These are phyloP conservation scores for Cepphus grylle DNA, from an alignment of 2,113 vertebrate genomes.

Conservation along the genomic window DNA sequence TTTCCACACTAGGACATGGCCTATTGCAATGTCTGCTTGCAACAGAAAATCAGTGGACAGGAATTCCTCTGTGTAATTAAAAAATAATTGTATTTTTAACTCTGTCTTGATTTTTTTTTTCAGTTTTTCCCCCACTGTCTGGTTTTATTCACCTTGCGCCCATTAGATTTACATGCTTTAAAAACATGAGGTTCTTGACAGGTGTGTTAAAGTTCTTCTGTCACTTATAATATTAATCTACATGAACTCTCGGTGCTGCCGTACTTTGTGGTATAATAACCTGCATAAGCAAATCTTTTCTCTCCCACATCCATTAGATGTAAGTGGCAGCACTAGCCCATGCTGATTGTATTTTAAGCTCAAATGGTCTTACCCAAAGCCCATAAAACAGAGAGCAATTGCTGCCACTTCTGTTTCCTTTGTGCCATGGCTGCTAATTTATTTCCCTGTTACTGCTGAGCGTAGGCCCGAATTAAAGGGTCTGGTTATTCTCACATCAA, in stretches of 20 bases:
- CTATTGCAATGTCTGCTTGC: not conserved
- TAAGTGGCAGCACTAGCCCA: not conserved
- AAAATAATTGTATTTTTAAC: not conserved
- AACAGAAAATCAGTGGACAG: not conserved
- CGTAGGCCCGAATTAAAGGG: not conserved
- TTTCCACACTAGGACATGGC: not conserved
- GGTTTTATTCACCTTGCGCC: not conserved
- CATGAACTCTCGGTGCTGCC: not conserved
- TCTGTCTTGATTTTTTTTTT: not conserved
- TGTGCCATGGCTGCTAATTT: not conserved
- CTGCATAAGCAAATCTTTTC: not conserved
- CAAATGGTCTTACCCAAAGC: not conserved
- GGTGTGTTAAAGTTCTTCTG: not conserved
- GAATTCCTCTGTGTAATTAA: not conserved
- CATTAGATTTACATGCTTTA: not conserved
- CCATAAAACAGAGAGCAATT: not conserved
- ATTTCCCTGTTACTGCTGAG: not conserved
- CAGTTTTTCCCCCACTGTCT: rapidly evolving
- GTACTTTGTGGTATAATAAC: not conserved
- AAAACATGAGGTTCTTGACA: not conserved
- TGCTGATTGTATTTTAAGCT: not conserved
- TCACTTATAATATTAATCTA: not conserved
- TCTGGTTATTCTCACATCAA: not conserved
- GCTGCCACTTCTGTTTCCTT: not conserved
- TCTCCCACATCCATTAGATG: not conserved